Base-by-base conservation (phyloP, 2,888 invertebrate genomes). In the Pasiphila rectangulata region DNA sequence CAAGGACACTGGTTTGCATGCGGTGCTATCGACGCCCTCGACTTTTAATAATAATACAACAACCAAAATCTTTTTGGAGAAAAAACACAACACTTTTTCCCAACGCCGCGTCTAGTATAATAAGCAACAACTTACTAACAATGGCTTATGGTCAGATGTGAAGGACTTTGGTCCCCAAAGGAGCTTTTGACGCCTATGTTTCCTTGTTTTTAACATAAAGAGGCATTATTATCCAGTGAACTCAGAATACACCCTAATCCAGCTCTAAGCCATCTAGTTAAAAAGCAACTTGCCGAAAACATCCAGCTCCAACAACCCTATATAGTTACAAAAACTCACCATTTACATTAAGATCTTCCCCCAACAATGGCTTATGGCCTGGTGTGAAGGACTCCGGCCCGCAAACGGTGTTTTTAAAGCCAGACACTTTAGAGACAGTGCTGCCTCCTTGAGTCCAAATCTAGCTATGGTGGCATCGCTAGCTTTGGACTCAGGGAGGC, bases 341-440 rank as follows among this genome's bases (percentile, higher is more conserved):
- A 59, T 87, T 87, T 2, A 91, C 76, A 69, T 90, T 89, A 4
- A 92, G 91, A 67, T 94, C 94, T 47, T 94, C 94, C 61, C 97
- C 97, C 88, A 97, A 88, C 19, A 97, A 71, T 0, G 97, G 96
- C 41, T 89, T 96, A 70, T 97, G 96, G 74, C 97, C 97, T 0
- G 97, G 96, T 0, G 97, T 97, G 72, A 97, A 98, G 1, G 95
- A 94, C 75, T 98, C 97, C 0, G 96, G 96, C 0, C 97, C 97
- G 69, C 96, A 97, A 1, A 97, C 93, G 0, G 96, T 96, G 23
- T 94, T 93, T 74, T 94, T 96, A 12, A 97, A 92, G 2, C 97
- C 97, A n/a, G n/a, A n/a, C 4, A 93, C 90, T 4, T 90, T n/a
- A n/a, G n/a, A n/a, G n/a, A n/a, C n/a, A n/a, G n/a, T n/a, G n/a